Conservation (phyloP, 2,113 vertebrate genomes). For the Oreochromis aureus region DNA sequence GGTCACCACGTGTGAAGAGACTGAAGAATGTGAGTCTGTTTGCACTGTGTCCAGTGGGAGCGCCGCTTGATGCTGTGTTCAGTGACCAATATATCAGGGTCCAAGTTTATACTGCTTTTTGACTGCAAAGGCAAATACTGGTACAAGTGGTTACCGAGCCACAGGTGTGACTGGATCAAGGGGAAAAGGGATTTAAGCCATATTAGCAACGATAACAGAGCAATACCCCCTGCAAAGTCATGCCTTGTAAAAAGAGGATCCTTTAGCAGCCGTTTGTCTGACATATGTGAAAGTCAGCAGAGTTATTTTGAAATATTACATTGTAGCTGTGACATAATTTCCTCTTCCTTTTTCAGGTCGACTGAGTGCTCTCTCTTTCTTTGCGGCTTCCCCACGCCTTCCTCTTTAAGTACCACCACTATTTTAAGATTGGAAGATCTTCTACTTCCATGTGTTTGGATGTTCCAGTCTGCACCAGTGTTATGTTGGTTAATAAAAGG, state of each 20-base stretch:
- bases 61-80: not conserved
- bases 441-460: slow-evolving; percentile 15
- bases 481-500: slow-evolving; percentile 25
- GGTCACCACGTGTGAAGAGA: not conserved
- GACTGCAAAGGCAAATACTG: not conserved
- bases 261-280: slow-evolving; percentile 5
- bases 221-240: not conserved
- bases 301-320: slow-evolving; percentile 63
- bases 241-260: slow-evolving; percentile 20
- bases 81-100: not conserved
- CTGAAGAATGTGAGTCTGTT: not conserved
- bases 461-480: slow-evolving; percentile 16
- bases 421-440: slow-evolving; percentile 56
- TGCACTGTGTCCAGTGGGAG: not conserved
- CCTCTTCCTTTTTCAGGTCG: slow-evolving; percentile 57
- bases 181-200: slow-evolving; percentile 22
- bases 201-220: not conserved
- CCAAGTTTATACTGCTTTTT: not conserved
- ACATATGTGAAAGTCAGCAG: slow-evolving; percentile 46
- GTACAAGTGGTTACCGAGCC: not conserved
- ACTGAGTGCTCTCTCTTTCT: slow-evolving; percentile 28
- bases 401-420: slow-evolving; percentile 29
- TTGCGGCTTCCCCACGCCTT: slow-evolving; percentile 35
- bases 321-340: slow-evolving; percentile 58
- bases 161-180: not conserved